phyloP scores from a whole-genome alignment of 2,888 invertebrate species.

The Aelia acuminata region DNA sequence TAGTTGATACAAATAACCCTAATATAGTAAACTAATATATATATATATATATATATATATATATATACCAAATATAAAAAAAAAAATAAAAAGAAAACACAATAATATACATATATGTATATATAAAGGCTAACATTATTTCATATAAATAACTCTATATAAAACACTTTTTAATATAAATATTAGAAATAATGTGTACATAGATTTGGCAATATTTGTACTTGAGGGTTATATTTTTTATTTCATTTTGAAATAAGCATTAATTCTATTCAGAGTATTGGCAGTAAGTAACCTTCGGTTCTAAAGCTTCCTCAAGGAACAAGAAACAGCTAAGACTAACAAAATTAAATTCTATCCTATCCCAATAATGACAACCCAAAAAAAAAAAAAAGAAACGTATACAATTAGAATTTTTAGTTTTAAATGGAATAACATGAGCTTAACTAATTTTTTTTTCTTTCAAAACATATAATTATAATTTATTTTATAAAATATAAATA shows the following conservation, averaged over 20 bases:
- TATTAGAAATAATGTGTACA: conserved; percentile 55
- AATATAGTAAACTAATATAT: conserved; percentile 6
- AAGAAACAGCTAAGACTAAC: conserved; percentile 53
- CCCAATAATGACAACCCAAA: conserved; percentile 59
- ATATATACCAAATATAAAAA: neutral
- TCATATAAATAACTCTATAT: conserved; percentile 54
- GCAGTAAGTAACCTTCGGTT: conserved; percentile 57
- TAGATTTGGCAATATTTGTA: conserved; percentile 60
- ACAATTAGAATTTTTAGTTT: conserved; percentile 29
- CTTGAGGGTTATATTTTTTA: conserved; percentile 59
- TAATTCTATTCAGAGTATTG: conserved; percentile 58
- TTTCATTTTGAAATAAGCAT: conserved; percentile 57
- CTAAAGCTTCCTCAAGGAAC: conserved; percentile 60
- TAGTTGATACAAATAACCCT: conserved; percentile 34
- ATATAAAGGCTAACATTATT: conserved; percentile 46
- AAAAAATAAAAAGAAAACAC: neutral
- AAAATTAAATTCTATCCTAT: conserved; percentile 53
- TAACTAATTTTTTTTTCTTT: conserved; percentile 54
- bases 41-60: too few relatives aligned
- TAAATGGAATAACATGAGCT: conserved; percentile 56
- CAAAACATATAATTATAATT: conserved; percentile 42
- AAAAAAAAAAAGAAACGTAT: conserved; percentile 59
- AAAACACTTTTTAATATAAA: conserved; percentile 52
- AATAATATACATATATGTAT: neutral
- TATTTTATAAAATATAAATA: conserved; percentile 25